Percentiles rank a stretch among this genome's conserved stretches.
phyloP scores from a whole-genome alignment of 2,797 vertebrate species.

The Scarus forsteni region DNA sequence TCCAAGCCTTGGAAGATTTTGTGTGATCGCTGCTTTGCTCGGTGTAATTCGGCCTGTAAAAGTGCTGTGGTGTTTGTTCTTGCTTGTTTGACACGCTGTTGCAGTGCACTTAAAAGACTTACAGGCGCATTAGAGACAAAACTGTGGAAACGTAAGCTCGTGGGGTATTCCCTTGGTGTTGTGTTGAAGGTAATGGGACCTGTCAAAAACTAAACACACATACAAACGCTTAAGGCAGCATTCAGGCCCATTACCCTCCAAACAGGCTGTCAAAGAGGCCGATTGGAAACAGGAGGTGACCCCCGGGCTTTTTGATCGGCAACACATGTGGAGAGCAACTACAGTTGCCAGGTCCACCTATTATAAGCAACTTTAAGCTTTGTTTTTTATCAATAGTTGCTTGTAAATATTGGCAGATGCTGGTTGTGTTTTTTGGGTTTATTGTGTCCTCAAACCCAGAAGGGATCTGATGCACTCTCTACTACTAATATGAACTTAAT shows the following conservation, averaged over 20 bases:
- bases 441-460: too few relatives aligned
- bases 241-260: slow-evolving; percentile 43
- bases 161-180: slow-evolving; percentile 41
- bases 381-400: too few relatives aligned
- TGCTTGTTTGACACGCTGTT: slow-evolving; percentile 12
- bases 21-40: slow-evolving; percentile 13
- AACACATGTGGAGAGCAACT: slow-evolving; percentile 66
- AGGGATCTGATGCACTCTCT: too few relatives aligned
- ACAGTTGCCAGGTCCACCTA: not conserved
- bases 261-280: slow-evolving; percentile 54
- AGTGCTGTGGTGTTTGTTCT: slow-evolving; percentile 30
- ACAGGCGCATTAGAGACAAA: slow-evolving; percentile 8
- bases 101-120: not conserved
- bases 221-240: slow-evolving; percentile 21
- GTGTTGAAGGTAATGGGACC: slow-evolving; percentile 43
- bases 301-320: slow-evolving; percentile 60
- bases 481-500: too few relatives aligned
- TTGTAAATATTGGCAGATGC: too few relatives aligned
- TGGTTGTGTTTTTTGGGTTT: too few relatives aligned
- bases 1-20: slow-evolving; percentile 14
- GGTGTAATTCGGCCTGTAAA: slow-evolving; percentile 33
- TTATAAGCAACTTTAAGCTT: too few relatives aligned
- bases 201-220: slow-evolving; percentile 46
- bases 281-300: slow-evolving; percentile 77
- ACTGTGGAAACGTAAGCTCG: slow-evolving; percentile 43